phyloP scores from a whole-genome alignment of 2,113 vertebrate species.

The Leiothrix lutea region DNA sequence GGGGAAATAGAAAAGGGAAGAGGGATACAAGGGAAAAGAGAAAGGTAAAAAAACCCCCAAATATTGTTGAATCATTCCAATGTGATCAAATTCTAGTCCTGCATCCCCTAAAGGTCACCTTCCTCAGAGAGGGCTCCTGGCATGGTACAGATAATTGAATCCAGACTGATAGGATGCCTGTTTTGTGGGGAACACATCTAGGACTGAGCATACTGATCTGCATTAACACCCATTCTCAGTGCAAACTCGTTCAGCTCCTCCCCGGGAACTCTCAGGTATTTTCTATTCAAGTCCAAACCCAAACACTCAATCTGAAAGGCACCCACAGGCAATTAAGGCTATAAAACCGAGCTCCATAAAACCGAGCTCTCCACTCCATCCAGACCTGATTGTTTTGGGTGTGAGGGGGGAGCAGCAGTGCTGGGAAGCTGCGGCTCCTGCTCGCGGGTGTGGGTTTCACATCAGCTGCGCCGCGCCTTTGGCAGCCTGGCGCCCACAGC shows the following conservation, averaged over 20 bases:
- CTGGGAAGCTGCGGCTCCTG: not conserved
- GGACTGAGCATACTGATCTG: not conserved
- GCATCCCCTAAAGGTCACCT: not conserved
- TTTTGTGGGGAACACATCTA: fast-evolving
- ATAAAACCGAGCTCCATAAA: not conserved
- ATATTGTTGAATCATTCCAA: not conserved
- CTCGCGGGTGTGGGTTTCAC: not conserved
- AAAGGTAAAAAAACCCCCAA: not conserved
- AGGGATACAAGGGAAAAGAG: not conserved
- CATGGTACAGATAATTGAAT: not conserved
- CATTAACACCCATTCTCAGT: not conserved
- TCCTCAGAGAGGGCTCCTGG: not conserved
- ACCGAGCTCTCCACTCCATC: not conserved
- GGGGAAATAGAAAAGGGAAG: not conserved
- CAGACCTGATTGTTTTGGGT: not conserved
- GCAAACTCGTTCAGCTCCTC: not conserved
- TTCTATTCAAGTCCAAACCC: not conserved
- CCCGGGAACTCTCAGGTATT: not conserved
- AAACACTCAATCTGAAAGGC: not conserved
- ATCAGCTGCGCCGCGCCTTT: not conserved
- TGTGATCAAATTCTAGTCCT: not conserved
- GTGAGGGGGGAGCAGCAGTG: not conserved
- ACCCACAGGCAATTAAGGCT: not conserved
- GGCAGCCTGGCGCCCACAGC: not conserved
- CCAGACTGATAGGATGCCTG: not conserved